Base-by-base conservation (phyloP, 2,888 invertebrate genomes). In the Drosophila cognata region DNA sequence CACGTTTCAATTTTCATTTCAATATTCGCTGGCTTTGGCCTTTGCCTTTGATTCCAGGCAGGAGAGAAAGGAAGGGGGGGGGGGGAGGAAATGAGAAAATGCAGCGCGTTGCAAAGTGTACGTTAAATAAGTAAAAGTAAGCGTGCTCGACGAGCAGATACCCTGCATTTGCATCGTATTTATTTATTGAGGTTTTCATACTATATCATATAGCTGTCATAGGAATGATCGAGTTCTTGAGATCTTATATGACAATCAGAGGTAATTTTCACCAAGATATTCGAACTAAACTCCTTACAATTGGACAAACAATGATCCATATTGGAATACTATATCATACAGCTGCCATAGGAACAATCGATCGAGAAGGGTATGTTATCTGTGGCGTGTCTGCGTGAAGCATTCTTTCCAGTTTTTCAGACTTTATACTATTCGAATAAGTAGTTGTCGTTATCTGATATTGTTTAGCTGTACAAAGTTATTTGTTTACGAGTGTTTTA, bases 1-100 rank as follows among this genome's bases (percentile, higher is more conserved):
- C 81, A 77, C 77, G 81, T 80, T 59, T 76, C 61, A 76, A 61
- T 71, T 79, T 71, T 38, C 33, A 33, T 33, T 33, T 33, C 33
- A 50, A 52, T 41, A 79, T 62, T 46, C 64, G 55, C 35, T 21
- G 35, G 38, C 25, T 50, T 28, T 46, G 18, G 55, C 38, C n/a
- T 55, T 25, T 46, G 21, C 21, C 16, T 25, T 25, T 46, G 16
- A 55, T 35, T 53, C 16, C 29, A 55, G 18, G 11, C 36, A 18
- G 36, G 46, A 46, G 7, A 8, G 10, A 10, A 8, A 38, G 35
- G 6, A 11, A 43, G 4, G 2, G 4, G 1, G 25, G 3, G 13
- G 21, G 4, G 7, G 7, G 21, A 46, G 16, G n/a, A n/a, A 25
- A 25, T 16, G 25, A 2, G 21, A 46, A 8, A 5, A 16, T 25